Evolutionary conservation across 2,888 invertebrate genomes (phyloP).

Genomic region (Cloeon dipterum): DNA sequence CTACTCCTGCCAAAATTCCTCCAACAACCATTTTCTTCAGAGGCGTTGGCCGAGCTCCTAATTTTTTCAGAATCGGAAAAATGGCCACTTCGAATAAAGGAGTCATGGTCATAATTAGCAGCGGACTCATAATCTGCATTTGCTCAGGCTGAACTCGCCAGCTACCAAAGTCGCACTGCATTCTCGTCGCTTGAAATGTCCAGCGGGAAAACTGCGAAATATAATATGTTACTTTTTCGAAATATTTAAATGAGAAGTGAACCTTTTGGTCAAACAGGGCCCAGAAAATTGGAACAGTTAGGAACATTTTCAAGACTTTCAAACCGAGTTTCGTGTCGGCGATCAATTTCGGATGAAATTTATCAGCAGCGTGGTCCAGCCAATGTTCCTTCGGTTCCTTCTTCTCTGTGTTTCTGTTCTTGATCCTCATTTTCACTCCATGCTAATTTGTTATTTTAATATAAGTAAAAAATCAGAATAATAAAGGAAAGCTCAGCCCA

Average conservation of each 20-base stretch:
- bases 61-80: slow-evolving; percentile 54
- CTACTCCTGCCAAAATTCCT: slow-evolving; percentile 57
- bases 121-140: slow-evolving; percentile 79
- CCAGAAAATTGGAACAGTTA: slow-evolving; percentile 60
- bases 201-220: slow-evolving; percentile 56
- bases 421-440: slow-evolving; percentile 13
- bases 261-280: slow-evolving; percentile 63
- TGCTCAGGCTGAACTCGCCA: slow-evolving; percentile 76
- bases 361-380: slow-evolving; percentile 44
- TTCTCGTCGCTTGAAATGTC: slow-evolving; percentile 78
- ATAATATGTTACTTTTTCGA: too few species aligned
- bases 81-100: slow-evolving; percentile 58
- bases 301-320: slow-evolving; percentile 40
- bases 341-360: slow-evolving; percentile 36
- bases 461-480: not conserved
- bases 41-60: slow-evolving; percentile 46
- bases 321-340: slow-evolving; percentile 44
- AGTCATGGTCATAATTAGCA: slow-evolving; percentile 63
- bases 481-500: slow-evolving; percentile 5
- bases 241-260: too few species aligned
- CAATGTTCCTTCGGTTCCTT: slow-evolving; percentile 30
- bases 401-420: slow-evolving; percentile 11
- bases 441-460: slow-evolving; percentile 11
- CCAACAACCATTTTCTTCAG: slow-evolving; percentile 73
- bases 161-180: slow-evolving; percentile 56